Conservation (phyloP, 2,797 vertebrate species). For the Siniperca undulata region DNA sequence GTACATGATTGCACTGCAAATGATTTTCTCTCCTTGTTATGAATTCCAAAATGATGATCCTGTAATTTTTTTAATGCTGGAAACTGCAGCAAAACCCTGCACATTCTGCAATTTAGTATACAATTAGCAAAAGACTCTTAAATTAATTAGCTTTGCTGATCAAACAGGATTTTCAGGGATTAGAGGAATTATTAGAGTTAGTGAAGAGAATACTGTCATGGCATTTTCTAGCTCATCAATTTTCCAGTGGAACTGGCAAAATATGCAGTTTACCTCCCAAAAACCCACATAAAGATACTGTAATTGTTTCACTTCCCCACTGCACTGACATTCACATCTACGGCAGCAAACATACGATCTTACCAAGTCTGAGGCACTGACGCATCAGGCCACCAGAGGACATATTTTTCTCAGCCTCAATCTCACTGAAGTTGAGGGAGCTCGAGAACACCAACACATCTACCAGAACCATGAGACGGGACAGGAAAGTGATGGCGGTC, state of each 20-base stretch:
- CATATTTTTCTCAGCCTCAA: constrained; percentile 99
- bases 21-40: constrained; percentile 43
- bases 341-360: constrained; percentile 36
- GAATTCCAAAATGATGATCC: constrained; percentile 42
- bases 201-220: constrained; percentile 36
- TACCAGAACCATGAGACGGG: constrained; percentile 98
- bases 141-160: constrained; percentile 62
- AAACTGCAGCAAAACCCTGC: constrained; percentile 42
- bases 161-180: constrained; percentile 63
- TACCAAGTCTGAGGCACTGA: constrained; percentile 95
- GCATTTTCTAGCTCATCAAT: constrained; percentile 52
- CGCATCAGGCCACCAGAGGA: constrained; percentile 98
- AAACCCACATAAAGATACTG: constrained; percentile 12
- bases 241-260: constrained; percentile 32
- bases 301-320: constrained; percentile 30
- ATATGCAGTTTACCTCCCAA: constrained; percentile 9
- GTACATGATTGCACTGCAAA: constrained; percentile 57
- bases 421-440: constrained; percentile 98
- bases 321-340: constrained; percentile 20
- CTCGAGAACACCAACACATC: constrained; percentile 98
- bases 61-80: constrained; percentile 14
- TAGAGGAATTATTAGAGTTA: constrained; percentile 54
- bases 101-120: constrained; percentile 32
- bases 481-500: constrained; percentile 96
- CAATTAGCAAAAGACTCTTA: constrained; percentile 45